These are phyloP conservation scores for Drosophila cyrtoloma DNA, from an alignment of 2,888 invertebrate species.

Conservation along the genomic window DNA sequence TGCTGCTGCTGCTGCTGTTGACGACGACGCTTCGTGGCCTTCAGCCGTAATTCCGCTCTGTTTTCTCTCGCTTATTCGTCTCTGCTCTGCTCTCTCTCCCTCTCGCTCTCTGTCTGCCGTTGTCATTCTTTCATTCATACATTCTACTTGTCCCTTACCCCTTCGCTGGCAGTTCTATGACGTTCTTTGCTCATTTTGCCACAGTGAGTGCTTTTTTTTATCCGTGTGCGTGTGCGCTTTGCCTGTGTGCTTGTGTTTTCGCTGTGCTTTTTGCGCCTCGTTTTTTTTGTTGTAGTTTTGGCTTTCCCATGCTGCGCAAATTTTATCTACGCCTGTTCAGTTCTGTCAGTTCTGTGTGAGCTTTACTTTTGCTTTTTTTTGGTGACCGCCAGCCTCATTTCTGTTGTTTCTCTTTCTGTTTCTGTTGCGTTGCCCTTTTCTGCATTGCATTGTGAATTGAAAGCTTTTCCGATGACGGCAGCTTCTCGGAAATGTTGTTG, in stretches of 20 bases:
- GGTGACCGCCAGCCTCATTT: constrained; percentile 5
- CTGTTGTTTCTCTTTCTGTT: constrained; percentile 19
- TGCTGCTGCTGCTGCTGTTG: constrained; percentile 9
- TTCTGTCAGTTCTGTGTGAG: constrained; percentile 20
- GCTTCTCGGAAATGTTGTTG: constrained; percentile 17
- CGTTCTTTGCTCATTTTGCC: constrained; percentile 43
- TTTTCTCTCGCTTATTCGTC: constrained; percentile 28
- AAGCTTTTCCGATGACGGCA: constrained; percentile 3
- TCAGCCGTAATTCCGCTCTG: constrained; percentile 33
- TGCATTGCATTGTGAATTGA: not conserved
- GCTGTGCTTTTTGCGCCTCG: constrained; percentile 32
- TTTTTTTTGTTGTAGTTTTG: constrained; percentile 14
- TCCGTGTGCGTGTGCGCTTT: constrained; percentile 51
- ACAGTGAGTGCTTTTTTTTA: constrained; percentile 35
- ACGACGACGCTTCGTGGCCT: constrained; percentile 49
- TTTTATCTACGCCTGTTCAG: constrained; percentile 36
- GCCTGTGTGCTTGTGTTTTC: constrained; percentile 35
- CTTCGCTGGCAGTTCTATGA: constrained; percentile 24
- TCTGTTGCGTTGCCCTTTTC: constrained; percentile 19
- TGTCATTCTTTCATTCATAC: constrained; percentile 54
- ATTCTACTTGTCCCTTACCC: constrained; percentile 40
- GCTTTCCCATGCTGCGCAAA: constrained; percentile 17
- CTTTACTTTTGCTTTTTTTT: constrained; percentile 69
- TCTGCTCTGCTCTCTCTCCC: constrained; percentile 2
- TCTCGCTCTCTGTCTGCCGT: constrained; percentile 8